Evolutionary conservation across 2,888 invertebrate species (phyloP), one percentile per base, ranked within the genome.

Genomic region (Onchidella celtica): DNA sequence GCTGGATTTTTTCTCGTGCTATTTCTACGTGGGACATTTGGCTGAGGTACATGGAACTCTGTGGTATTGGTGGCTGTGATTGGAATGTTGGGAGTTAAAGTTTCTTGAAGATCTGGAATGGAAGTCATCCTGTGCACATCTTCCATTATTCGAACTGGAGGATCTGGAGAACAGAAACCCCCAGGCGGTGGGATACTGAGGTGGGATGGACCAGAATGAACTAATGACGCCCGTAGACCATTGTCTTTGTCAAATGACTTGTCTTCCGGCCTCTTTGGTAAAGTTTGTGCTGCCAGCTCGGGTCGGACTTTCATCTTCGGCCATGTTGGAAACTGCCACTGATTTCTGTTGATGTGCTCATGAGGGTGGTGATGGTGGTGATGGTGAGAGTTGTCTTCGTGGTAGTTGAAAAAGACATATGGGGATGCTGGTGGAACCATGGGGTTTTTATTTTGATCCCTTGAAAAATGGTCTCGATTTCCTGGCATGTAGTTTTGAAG

Each of bases 321-420:
- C 79, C 79, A 79, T 65, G 69, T 4, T 3, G 63, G 72, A 24
- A 73, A 65, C 27, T 79, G 72, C 79, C 79, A 79, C n/a, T 79
- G 79, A 34, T 63, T 55, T 38, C 72, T 47, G 27, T 34, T 79
- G 17, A 70, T 40, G 55, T 65, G 57, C 55, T 73, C 65, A 17
- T 36, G 55, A 24, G 14, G 21, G 27, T 72, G 65, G 29, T 47
- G 72, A 29, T n/a, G 36, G 11, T 79, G 78, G 29, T 79, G 47
- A 9, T 72, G 78, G 34, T 79, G 61, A 21, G 59, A 4, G 14
- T 61, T 38, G 24, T 79, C 70, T 1, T 59, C 78, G 24, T 57
- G 38, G 24, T 79, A 79, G 36, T 79, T 72, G 32, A 79, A 73
- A 32, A 79, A 79, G 3, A 73, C 65, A 27, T 72, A 79, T 6